Evolutionary conservation across 2,113 vertebrate species (phyloP), one percentile per base, ranked within the genome.

Genomic region (Nycticebus coucang): DNA sequence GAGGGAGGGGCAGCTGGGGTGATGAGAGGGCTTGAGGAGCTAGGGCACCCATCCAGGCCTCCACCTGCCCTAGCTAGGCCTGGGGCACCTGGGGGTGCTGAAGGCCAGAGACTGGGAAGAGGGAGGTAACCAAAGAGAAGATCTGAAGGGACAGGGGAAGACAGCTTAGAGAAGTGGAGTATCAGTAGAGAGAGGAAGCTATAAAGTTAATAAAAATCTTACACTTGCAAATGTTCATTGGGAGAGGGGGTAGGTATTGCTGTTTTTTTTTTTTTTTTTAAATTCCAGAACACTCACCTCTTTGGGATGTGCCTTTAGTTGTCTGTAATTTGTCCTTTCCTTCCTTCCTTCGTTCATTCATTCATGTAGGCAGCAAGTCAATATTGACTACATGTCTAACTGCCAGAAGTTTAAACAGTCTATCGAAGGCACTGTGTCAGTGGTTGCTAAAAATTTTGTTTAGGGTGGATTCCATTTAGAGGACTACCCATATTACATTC

Each of bases 371-470:
- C 64, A 74, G 45, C 33, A 71, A 89, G 55, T 45, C 84, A 50
- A 41, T 45, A 60, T 24, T 57, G 50, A 68, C 71, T 55, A 17
- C 64, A 35, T 9, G 18, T 53, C 79, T 6, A 21, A 62, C 68
- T 55, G 59, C 28, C 75, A 18, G 33, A 74, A 92, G 37, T 64
- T 37, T 64, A 71, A 37, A 13, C 9, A 53, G 77, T 94, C 74
- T 55, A 5, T 9, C 12, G n/a, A 62, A 79, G 50, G 87, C 19
- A 50, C 21, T 45, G 13, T 1, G 14, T 72, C 41, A 4, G 18
- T 33, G 50, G 41, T 24, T 59, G 78, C 96, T 80, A 69, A 82
- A 57, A 35, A 75, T 93, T 87, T 91, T 81, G 33, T 81, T 53
- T 74, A 18, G 71, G 28, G 19, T 15, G 22, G 59, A 86, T 79